Percentiles rank a stretch among this genome's conserved stretches.
Evolutionary conservation across 2,797 vertebrate species (phyloP).

Genomic region (Halcyon badia): DNA sequence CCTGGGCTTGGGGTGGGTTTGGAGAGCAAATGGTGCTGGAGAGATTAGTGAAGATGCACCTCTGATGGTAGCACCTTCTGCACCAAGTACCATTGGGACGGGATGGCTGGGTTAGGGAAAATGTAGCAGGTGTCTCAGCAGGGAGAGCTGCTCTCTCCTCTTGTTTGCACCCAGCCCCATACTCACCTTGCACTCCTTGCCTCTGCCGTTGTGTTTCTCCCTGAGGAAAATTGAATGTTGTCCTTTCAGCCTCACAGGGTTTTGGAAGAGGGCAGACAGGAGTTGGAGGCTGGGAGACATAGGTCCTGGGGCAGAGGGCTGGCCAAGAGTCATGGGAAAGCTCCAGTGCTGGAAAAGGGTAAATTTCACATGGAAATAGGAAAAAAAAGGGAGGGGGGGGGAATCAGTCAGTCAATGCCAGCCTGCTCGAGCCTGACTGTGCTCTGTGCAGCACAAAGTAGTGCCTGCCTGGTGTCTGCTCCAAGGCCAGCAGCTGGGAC

Average conservation of each 20-base stretch:
- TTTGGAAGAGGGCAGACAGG: slow-evolving; percentile 54
- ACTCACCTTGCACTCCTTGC: slow-evolving; percentile 48
- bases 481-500: background rate
- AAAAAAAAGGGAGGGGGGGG: background rate
- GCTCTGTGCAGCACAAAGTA: background rate
- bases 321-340: slow-evolving; percentile 29
- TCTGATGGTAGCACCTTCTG: background rate
- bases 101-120: background rate
- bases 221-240: slow-evolving; percentile 36
- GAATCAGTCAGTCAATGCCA: background rate
- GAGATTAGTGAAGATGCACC: background rate
- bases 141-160: background rate
- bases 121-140: background rate
- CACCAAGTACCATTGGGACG: background rate
- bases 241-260: slow-evolving; percentile 41
- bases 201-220: background rate
- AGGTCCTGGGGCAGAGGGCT: background rate
- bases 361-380: background rate
- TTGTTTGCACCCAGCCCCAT: background rate
- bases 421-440: background rate
- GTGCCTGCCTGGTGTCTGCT: background rate
- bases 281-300: background rate
- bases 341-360: slow-evolving; percentile 46
- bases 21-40: background rate
- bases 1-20: background rate